phyloP scores from a whole-genome alignment of 2,888 invertebrate species.

The Nysson spinosus region DNA sequence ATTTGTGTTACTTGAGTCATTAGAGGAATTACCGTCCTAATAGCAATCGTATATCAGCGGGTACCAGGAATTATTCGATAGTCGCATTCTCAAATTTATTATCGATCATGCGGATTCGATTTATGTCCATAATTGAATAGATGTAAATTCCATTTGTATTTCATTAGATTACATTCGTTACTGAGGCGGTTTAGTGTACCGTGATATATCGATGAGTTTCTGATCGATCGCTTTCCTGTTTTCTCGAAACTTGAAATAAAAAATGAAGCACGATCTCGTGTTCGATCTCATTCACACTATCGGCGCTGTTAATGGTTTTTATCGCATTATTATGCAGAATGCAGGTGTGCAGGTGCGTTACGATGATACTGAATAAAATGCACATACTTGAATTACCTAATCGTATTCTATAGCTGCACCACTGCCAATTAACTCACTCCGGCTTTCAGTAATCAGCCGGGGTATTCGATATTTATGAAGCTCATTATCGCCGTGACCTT shows the following conservation, averaged over 20 bases:
- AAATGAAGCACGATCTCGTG: neutral
- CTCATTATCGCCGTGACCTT: slow-evolving; percentile 3
- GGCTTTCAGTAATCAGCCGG: slow-evolving; percentile 3
- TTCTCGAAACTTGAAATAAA: neutral
- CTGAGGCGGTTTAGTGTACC: neutral
- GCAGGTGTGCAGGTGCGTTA: slow-evolving; percentile 26
- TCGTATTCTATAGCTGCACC: slow-evolving; percentile 24
- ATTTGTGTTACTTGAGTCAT: too few relatives aligned
- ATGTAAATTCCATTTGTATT: too few relatives aligned
- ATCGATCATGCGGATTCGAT: too few relatives aligned
- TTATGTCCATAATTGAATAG: too few relatives aligned
- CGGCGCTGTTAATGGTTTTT: slow-evolving; percentile 17
- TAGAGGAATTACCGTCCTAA: too few relatives aligned
- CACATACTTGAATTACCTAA: slow-evolving; percentile 44
- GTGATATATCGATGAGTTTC: neutral
- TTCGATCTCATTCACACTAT: neutral
- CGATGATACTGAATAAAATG: slow-evolving; percentile 9
- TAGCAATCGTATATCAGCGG: too few relatives aligned
- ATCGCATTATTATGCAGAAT: slow-evolving; percentile 1
- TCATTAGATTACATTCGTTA: too few relatives aligned
- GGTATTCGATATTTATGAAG: slow-evolving; percentile 10
- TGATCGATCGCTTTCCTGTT: slow-evolving; percentile 7
- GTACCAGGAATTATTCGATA: too few relatives aligned
- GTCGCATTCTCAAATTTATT: neutral
- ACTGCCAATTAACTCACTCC: slow-evolving; percentile 33